Conservation (phyloP, 1,140 invertebrate genomes). For the Sarcophaga bullata region DNA sequence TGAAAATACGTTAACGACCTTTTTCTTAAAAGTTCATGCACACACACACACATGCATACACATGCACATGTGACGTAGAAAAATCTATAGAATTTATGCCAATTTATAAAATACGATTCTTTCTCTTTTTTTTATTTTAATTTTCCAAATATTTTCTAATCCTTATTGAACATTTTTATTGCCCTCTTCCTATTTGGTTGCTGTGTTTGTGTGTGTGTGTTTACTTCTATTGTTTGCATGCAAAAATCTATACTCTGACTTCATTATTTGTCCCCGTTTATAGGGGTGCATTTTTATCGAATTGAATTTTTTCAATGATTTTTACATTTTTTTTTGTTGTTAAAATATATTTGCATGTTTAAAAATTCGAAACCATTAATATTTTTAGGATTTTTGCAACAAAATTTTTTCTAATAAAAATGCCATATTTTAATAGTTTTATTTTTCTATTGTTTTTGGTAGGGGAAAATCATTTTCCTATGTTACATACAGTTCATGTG, state of each 20-base stretch:
- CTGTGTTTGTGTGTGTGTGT: not conserved
- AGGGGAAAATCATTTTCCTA: no score
- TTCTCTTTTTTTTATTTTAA: not conserved
- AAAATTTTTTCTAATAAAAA: not conserved
- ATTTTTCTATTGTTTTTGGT: no score
- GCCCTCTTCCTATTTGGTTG: not conserved
- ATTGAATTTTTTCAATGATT: not conserved
- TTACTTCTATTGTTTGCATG: no score
- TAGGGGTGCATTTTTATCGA: conserved; percentile 3
- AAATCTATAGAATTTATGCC: conserved; percentile 26
- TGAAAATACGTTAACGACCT: conserved; percentile 38
- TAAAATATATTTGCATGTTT: conserved; percentile 27
- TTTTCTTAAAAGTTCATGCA: conserved; percentile 16
- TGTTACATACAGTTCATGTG: no score
- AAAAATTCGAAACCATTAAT: conserved; percentile 27
- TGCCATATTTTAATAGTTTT: not conserved
- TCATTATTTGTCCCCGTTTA: not conserved
- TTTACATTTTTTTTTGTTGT: not conserved
- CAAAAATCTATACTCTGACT: no score
- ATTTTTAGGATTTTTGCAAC: not conserved
- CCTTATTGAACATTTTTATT: conserved; percentile 7
- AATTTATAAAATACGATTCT: conserved; percentile 24
- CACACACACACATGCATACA: not conserved
- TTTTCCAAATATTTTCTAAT: not conserved
- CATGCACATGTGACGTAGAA: not conserved